Evolutionary conservation across 37 sponge, comb jelly and placozoan genomes (phyloP), one percentile per base, ranked within the genome.

Genomic region (Axinella damicornis): DNA sequence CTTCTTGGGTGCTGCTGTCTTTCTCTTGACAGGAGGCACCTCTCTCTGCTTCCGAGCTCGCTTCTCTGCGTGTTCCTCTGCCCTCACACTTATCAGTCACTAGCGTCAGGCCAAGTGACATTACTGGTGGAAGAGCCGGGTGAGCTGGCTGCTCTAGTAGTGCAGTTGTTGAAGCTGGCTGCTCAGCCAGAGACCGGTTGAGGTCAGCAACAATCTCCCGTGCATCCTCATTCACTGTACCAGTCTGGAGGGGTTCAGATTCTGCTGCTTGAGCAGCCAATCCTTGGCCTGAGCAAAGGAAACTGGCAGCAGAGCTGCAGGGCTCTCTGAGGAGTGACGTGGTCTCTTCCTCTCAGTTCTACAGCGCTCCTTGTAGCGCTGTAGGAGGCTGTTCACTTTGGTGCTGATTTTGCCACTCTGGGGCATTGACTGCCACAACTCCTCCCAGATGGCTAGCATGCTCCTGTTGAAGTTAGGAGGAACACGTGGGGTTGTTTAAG

Each of bases 231-330:
- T 74, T 75, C 64, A 74, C 85, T 11, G 57, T 58, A 54, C 77
- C 74, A 2, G 56, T 33, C 69, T 57, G 67, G 58, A 75, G 76
- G 56, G 77, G 58, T 56, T 66, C 76, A 2, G 77, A 84, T 15
- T 57, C 68, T 59, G 77, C 76, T 66, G 12, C 75, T 39, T 84
- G 25, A 83, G 74, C 40, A 86, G 79, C 86, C 79, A 86, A 67
- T 86, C 86, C 77, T 78, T 78, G 53, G 86, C 79, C 69, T 59
- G 86, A 20, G 62, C 78, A 57, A 86, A 86, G 1, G 86, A 86
- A 55, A 86, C 86, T 38, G 86, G 86, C 57, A 86, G 63, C 53
- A 86, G 77, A 9, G 81, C 81, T 21, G 53, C 39, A 80, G 81
- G 81, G 36, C 62, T 39, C 22, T 40, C 84, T 30, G 34, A 2